These are phyloP conservation scores for Alloscopus bannaensis DNA, from an alignment of 2,888 invertebrate genomes.

Conservation along the genomic window DNA sequence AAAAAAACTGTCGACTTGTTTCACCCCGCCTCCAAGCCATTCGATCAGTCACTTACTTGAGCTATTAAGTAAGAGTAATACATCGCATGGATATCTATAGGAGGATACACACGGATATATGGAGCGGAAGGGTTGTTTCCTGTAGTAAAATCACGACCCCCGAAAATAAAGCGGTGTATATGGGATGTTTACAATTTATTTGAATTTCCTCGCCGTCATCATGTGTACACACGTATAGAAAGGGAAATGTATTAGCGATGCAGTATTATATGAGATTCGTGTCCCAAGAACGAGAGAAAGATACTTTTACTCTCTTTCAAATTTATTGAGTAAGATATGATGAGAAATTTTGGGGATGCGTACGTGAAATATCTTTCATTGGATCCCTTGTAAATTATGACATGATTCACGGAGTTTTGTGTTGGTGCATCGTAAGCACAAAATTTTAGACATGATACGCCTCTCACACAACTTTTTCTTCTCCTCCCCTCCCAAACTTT, in stretches of 20 bases:
- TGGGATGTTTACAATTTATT: constrained; percentile 53
- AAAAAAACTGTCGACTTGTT: constrained; percentile 1
- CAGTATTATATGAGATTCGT: background rate
- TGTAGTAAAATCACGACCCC: constrained; percentile 54
- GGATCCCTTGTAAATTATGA: background rate
- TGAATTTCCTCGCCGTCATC: constrained; percentile 28
- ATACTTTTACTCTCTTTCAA: constrained; percentile 34
- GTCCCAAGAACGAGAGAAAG: too few relatives aligned
- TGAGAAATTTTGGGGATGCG: too few relatives aligned
- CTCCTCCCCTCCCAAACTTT: background rate
- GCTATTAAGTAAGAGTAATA: too few relatives aligned
- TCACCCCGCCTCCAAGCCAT: constrained; percentile 6
- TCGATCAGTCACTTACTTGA: constrained; percentile 39
- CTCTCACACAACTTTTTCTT: too few relatives aligned
- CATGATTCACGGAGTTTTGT: too few relatives aligned
- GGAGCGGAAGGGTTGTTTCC: constrained; percentile 49
- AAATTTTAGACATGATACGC: background rate
- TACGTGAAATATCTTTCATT: background rate
- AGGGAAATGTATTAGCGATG: background rate
- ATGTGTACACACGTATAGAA: background rate
- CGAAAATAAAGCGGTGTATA: too few relatives aligned
- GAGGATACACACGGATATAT: constrained; percentile 45
- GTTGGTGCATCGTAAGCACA: background rate
- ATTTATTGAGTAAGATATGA: constrained; percentile 14
- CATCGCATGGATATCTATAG: too few relatives aligned